phyloP scores from a whole-genome alignment of 1,140 invertebrate species.

The Drosophila saltans region DNA sequence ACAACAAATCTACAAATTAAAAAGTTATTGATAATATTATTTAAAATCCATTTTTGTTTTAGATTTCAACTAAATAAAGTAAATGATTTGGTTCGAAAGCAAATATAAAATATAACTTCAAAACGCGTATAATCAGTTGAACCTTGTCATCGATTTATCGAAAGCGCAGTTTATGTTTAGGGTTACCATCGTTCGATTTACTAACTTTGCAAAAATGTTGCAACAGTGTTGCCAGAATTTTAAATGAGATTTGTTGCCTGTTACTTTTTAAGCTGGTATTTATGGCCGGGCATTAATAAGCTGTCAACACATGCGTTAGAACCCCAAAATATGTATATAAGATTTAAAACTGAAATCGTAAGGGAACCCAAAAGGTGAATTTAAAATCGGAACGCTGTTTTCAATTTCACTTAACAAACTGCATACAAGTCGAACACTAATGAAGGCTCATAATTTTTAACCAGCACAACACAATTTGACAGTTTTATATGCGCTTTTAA shows the following conservation, averaged over 20 bases:
- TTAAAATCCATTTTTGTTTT: no score
- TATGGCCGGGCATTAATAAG: constrained; percentile 80
- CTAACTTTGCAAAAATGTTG: neutral
- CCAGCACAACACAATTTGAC: constrained; percentile 77
- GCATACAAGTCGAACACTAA: constrained; percentile 72
- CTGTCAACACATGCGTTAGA: constrained; percentile 82
- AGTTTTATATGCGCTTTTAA: constrained; percentile 81
- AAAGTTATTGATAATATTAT: no score
- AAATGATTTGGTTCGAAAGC: no score
- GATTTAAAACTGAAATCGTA: neutral
- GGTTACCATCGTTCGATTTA: no score
- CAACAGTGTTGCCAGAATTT: constrained; percentile 48
- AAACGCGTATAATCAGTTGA: no score
- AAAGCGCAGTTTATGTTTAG: no score
- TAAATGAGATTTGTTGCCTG: constrained; percentile 13
- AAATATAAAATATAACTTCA: no score
- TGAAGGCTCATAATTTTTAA: constrained; percentile 78
- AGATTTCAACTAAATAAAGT: no score
- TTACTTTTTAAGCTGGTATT: constrained; percentile 51
- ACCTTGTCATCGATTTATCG: no score
- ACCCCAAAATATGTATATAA: constrained; percentile 38
- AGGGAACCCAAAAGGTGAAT: constrained; percentile 8
- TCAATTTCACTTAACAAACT: constrained; percentile 80
- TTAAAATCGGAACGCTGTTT: constrained; percentile 48
- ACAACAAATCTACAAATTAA: no score